Evolutionary conservation across 2,888 invertebrate genomes (phyloP).

Genomic region (Phyllotreta striolata): DNA sequence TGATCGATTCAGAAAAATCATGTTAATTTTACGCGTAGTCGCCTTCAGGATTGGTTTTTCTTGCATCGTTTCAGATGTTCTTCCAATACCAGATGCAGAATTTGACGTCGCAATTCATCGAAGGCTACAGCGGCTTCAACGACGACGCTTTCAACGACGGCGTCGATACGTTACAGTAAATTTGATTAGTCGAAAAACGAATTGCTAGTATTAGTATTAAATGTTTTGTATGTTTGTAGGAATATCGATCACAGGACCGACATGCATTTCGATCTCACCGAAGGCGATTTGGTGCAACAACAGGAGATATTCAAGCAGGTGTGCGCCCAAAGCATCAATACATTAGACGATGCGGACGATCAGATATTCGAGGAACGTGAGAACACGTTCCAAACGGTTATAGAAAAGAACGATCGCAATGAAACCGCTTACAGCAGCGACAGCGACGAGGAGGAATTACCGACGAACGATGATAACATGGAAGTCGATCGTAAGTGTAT

Average conservation of each 20-base stretch:
- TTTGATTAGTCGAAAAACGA: no score
- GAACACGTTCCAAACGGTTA: constrained; percentile 63
- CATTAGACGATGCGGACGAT: constrained; percentile 58
- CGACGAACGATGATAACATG: constrained; percentile 60
- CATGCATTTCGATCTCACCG: constrained; percentile 62
- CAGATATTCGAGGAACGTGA: constrained; percentile 63
- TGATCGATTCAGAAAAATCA: constrained; percentile 3
- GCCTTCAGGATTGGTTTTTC: constrained; percentile 17
- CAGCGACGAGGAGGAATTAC: constrained; percentile 61
- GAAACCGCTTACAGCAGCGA: constrained; percentile 62
- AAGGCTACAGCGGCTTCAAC: constrained; percentile 67
- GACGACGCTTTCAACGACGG: constrained; percentile 71
- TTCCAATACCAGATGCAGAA: constrained; percentile 70
- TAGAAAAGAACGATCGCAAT: constrained; percentile 59
- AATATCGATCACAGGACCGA: constrained; percentile 55
- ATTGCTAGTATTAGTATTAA: no score
- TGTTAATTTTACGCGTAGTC: background rate
- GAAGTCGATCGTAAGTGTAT: constrained; percentile 62
- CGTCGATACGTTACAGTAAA: constrained; percentile 66
- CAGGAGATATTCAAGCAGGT: constrained; percentile 71
- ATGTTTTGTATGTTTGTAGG: constrained; percentile 48
- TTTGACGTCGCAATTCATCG: constrained; percentile 68
- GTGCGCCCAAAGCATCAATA: constrained; percentile 58
- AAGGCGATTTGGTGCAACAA: constrained; percentile 61
- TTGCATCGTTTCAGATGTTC: constrained; percentile 61